phyloP scores from a whole-genome alignment of 2,113 vertebrate genomes.

The Donacobius atricapilla region DNA sequence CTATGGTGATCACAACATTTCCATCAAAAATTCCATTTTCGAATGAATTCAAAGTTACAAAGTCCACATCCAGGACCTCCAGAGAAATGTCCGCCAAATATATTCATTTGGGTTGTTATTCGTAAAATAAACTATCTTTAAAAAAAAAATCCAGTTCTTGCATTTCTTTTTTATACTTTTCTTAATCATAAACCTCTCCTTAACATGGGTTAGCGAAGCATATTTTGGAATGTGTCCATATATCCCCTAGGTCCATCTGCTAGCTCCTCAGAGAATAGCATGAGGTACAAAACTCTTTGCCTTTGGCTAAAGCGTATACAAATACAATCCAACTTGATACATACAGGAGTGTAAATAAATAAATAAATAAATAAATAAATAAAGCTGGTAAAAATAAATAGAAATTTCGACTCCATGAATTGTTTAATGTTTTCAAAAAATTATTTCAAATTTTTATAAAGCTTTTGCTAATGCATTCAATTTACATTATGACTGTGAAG shows the following conservation, averaged over 20 bases:
- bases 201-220: background rate
- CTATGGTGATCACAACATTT: background rate
- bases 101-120: background rate
- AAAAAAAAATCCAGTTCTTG: background rate
- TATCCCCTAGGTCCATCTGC: background rate
- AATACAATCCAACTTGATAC: background rate
- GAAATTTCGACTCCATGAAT: background rate
- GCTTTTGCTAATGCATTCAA: background rate
- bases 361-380: background rate
- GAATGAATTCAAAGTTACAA: background rate
- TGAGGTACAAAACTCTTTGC: background rate
- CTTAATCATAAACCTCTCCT: background rate
- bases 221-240: background rate
- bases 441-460: background rate
- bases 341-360: background rate
- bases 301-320: background rate
- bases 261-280: background rate
- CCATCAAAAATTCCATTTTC: background rate
- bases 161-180: background rate
- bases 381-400: background rate
- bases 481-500: background rate
- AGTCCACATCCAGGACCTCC: background rate
- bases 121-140: background rate
- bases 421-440: background rate
- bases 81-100: background rate